Evolutionary conservation across 2,888 invertebrate species (phyloP), one percentile per base, ranked within the genome.

Genomic region (Timema podura): DNA sequence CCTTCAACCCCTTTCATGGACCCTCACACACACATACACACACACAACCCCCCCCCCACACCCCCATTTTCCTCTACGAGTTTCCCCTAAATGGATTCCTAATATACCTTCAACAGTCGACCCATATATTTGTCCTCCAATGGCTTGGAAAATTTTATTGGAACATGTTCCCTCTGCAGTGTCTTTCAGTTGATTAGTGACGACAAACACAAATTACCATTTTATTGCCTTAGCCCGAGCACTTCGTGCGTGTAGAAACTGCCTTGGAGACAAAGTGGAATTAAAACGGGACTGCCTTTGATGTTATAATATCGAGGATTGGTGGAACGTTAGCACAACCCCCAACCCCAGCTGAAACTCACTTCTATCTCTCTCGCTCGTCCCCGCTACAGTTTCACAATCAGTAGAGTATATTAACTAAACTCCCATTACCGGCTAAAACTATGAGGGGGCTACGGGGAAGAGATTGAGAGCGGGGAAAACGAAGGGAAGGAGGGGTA

Each of bases 131-230:
- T 80, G 80, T 80, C 81, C 70, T 74, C 71, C 74, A 73, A 73
- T 73, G 74, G 73, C 73, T 70, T 72, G 74, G 74, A 74, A 74
- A 74, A 74, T 74, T 74, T 74, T 74, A 74, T 74, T 74, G 74
- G 74, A 73, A 70, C 74, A 73, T 74, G 74, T 74, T 74, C 74
- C 61, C 73, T 71, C 71, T 69, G 66, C 67, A 71, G 73, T 73
- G 70, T 67, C 71, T 73, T 70, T 75, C 79, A 79, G 79, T 80
- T 86, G 86, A 86, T 87, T 87, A 87, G 83, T 84, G 83, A 85
- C 83, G 83, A 85, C 87, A 87, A 87, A 87, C 87, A 87, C 83
- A 82, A 85, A 88, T 88, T 88, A 87, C 84, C 87, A 88, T 88
- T 88, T 87, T 88, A 88, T 88, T 88, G 87, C 82, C 82, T 77